A percentile compares a stretch with the other conserved stretches of the same genome.
Evolutionary conservation across 2,113 vertebrate genomes (phyloP).

Genomic region (Dromiciops gliroides): DNA sequence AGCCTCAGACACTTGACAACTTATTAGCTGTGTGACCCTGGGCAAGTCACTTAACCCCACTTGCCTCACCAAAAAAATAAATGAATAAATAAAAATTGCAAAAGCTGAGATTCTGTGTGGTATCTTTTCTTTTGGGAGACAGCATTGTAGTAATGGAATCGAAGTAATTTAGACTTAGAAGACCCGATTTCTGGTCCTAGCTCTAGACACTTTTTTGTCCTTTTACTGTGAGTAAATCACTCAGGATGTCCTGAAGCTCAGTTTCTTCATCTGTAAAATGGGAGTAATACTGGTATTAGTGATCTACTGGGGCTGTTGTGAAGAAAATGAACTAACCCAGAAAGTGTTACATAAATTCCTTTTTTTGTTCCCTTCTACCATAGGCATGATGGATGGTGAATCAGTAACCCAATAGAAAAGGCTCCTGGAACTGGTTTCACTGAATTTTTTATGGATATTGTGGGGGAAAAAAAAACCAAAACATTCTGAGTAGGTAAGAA

Average conservation of each 20-base stretch:
- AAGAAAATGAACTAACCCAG: not conserved
- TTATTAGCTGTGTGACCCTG: too few relatives aligned
- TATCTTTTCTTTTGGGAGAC: too few relatives aligned
- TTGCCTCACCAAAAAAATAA: too few relatives aligned
- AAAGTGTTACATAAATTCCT: not conserved
- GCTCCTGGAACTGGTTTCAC: not conserved
- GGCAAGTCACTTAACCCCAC: too few relatives aligned
- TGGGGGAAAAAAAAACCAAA: not conserved
- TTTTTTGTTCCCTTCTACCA: not conserved
- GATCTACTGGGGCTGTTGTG: not conserved
- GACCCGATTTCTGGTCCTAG: not conserved
- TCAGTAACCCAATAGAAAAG: slow-evolving; percentile 6
- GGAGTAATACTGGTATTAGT: not conserved
- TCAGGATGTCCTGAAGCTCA: not conserved
- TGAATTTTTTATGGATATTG: slow-evolving; percentile 6
- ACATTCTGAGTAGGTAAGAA: slow-evolving; percentile 14
- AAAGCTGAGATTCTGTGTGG: too few relatives aligned
- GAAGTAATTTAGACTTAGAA: too few relatives aligned
- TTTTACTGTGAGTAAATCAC: not conserved
- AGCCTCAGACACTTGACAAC: too few relatives aligned
- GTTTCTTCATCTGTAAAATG: not conserved
- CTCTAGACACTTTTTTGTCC: not conserved
- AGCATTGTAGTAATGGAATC: too few relatives aligned
- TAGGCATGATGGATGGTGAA: not conserved
- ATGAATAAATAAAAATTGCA: too few relatives aligned